Percentiles rank a stretch among this genome's conserved stretches.
Conservation (phyloP, 2,113 vertebrate genomes). For the Nasalis larvatus region DNA sequence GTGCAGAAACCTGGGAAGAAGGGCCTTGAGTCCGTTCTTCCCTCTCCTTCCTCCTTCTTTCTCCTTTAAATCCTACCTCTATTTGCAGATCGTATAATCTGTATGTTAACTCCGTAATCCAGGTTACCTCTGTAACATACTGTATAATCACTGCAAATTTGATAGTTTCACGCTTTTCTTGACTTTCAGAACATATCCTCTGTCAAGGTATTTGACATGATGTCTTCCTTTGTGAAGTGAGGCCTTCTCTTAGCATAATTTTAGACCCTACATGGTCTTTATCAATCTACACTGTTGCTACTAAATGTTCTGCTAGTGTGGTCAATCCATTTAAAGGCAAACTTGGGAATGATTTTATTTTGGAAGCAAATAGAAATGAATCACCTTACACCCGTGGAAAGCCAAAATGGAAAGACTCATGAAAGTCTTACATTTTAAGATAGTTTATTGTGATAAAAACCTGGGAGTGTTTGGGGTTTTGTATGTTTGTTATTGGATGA, state of each 20-base stretch:
- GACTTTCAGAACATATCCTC: constrained; percentile 26
- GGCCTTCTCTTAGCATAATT: constrained; percentile 50
- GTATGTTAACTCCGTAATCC: too few relatives aligned
- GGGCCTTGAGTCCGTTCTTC: background rate
- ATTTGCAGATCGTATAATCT: background rate
- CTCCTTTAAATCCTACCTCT: background rate
- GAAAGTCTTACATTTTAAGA: background rate
- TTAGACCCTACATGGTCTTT: constrained; percentile 65
- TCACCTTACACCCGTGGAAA: background rate
- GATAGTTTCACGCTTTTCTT: constrained; percentile 28
- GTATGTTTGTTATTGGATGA: background rate
- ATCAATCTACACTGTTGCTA: constrained; percentile 57
- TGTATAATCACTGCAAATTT: background rate
- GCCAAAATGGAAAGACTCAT: background rate
- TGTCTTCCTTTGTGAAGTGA: constrained; percentile 59
- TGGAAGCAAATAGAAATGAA: background rate
- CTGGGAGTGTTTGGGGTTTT: background rate
- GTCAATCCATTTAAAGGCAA: background rate
- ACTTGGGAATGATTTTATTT: constrained; percentile 12
- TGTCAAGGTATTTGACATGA: constrained; percentile 47
- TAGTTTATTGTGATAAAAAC: background rate
- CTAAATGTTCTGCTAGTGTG: background rate
- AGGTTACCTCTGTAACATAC: too few relatives aligned
- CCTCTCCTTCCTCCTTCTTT: background rate
- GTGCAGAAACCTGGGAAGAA: constrained; percentile 68